phyloP scores from a whole-genome alignment of 2,797 vertebrate species.

The Eulemur coronatus region DNA sequence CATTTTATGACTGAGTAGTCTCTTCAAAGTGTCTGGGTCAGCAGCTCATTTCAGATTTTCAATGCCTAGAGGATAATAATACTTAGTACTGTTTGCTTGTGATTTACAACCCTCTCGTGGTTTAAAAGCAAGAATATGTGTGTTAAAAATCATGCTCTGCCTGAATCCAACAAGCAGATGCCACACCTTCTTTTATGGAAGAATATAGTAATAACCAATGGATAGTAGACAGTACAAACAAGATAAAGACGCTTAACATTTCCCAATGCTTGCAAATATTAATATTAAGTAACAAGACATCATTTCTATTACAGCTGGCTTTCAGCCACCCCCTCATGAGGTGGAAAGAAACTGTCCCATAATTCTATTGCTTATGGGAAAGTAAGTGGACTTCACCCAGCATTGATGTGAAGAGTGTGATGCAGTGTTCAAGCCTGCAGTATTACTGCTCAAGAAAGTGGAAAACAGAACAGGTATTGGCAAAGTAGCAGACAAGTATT shows the following conservation, averaged over 20 bases:
- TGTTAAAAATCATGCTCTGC: conserved; percentile 64
- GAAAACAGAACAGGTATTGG: not conserved
- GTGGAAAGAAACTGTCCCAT: not conserved
- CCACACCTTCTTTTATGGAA: conserved; percentile 3
- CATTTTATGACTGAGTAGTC: conserved; percentile 28
- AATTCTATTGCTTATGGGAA: not conserved
- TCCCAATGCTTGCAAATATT: not conserved
- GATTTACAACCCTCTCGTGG: conserved; percentile 51
- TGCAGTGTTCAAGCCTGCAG: not conserved
- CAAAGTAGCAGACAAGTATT: not conserved
- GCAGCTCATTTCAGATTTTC: conserved; percentile 53
- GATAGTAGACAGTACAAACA: not conserved
- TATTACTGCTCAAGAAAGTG: not conserved
- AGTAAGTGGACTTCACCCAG: not conserved
- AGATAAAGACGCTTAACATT: not conserved
- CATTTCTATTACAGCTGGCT: not conserved
- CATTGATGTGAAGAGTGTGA: not conserved
- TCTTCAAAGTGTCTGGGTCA: conserved; percentile 65
- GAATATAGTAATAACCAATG: conserved; percentile 52
- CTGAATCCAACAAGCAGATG: not conserved
- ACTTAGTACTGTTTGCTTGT: conserved; percentile 54
- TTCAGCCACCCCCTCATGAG: not conserved
- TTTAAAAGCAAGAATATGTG: conserved; percentile 69
- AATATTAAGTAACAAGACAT: fast-evolving
- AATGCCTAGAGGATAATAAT: conserved; percentile 54